Evolutionary conservation across 2,797 vertebrate species (phyloP), one percentile per base, ranked within the genome.

Genomic region (Muscicapa comitata): DNA sequence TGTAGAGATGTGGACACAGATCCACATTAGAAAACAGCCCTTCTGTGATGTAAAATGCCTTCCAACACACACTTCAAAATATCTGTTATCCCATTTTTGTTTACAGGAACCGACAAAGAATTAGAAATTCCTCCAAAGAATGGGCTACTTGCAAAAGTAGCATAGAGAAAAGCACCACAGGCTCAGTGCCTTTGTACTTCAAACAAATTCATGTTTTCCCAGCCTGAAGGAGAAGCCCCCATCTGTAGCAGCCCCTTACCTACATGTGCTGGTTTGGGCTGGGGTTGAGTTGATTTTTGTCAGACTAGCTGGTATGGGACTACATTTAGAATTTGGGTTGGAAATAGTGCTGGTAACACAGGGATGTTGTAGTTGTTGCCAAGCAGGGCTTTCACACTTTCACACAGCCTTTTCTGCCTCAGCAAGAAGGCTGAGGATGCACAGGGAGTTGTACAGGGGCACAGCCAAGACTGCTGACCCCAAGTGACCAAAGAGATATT

Each of bases 211-310:
- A 33, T 2, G 3, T 17, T 87, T 89, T 71, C 26, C 21, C 12
- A 55, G 29, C 6, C 35, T 45, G 17, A 25, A 88, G 28, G 13
- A 87, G 13, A 71, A 20, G 7, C 1, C 8, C 3, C 5, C 26
- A 29, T n/a, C 12, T 10, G 2, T 2, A 61, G 20, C 8, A 55
- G 6, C 1, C 16, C 10, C 4, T 59, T 59, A 63, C 2, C 51
- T 66, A 1, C 5, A 3, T 31, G 12, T 45, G 20, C 9, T 57
- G 15, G 3, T 68, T 75, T 86, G 40, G 65, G 7, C 29, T 86
- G 42, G 11, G 7, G 8, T n/a, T 31, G 47, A 84, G 24, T 3
- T 57, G 31, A 38, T 65, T 83, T 79, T 59, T 8, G 7, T 59
- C 26, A 8, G 7, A 47, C 31, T 37, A 72, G 31, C 17, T 72